Percentiles rank a stretch among this genome's conserved stretches.
These are phyloP conservation scores for Nomada ferruginata DNA, from an alignment of 2,888 invertebrate species.

Conservation along the genomic window DNA sequence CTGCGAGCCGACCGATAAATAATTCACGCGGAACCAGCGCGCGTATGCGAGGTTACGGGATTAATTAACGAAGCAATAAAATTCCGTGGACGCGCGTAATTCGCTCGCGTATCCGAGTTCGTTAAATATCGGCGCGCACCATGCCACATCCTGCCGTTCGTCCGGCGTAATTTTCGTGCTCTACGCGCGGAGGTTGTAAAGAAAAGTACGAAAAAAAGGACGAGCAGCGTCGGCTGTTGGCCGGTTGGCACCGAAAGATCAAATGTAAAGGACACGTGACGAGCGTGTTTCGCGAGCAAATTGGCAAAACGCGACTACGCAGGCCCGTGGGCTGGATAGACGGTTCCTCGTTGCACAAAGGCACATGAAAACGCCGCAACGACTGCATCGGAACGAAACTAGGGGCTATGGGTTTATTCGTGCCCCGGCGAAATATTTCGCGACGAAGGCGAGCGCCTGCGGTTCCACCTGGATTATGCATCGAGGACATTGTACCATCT, in stretches of 20 bases:
- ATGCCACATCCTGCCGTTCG: constrained; percentile 36
- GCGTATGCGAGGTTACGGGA: constrained; percentile 1
- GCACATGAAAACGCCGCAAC: constrained; percentile 58
- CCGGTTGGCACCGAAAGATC: constrained; percentile 19
- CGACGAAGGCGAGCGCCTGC: constrained; percentile 56
- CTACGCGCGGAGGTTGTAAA: background rate
- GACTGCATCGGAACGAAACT: constrained; percentile 49
- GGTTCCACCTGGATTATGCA: constrained; percentile 74
- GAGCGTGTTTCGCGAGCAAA: constrained; percentile 38
- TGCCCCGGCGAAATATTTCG: constrained; percentile 74
- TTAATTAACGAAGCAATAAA: constrained; percentile 34
- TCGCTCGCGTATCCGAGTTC: background rate
- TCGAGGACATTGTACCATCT: constrained; percentile 71
- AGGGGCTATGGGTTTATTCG: constrained; percentile 73
- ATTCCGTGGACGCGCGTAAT: constrained; percentile 6
- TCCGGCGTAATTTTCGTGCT: constrained; percentile 51
- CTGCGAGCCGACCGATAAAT: constrained; percentile 4
- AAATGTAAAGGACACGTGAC: constrained; percentile 35
- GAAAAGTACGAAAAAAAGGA: constrained; percentile 35
- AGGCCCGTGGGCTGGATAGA: background rate
- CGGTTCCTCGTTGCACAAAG: background rate
- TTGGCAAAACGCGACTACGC: constrained; percentile 16
- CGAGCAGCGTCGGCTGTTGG: constrained; percentile 21
- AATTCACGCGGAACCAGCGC: constrained; percentile 8
- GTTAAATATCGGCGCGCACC: constrained; percentile 30